Evolutionary conservation across 2,797 vertebrate species (phyloP), one percentile per base, ranked within the genome.

Genomic region (Geotria australis): DNA sequence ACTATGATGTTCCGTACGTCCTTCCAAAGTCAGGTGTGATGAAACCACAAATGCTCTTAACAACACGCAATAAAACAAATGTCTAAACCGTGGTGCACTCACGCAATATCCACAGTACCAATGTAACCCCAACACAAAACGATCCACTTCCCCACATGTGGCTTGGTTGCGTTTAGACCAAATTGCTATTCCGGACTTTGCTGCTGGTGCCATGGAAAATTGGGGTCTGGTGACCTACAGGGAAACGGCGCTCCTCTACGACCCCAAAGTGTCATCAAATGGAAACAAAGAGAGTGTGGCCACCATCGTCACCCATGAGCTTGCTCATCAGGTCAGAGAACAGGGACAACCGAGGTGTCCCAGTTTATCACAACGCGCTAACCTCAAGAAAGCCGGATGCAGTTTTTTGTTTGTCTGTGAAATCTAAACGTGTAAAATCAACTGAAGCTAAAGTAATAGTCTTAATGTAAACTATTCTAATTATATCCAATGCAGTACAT

Each of bases 291-390:
- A 73, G 59, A 1, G 1, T 1, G 65, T 76, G 12, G 48, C 64
- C 48, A 15, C 1, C 2, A 1, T 68, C 3, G 64, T 79, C 2
- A 69, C 75, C 57, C 77, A 76, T 57, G 73, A 75, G 49, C 60
- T 79, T 56, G 73, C 76, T n/a, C 75, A 79, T 61, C 75, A 79
- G 76, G 77, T 76, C n/a, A 55, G 51, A 57, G 24, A 57, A 15
- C 15, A 24, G 24, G 24, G 24, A 2, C 24, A 24, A 38, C 24
- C 24, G 4, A 24, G 24, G 4, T 5, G 2, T 13, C 14, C 24
- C 12, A 2, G 24, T 57, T 53, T 53, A 9, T 46, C 7, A 10
- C 38, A 13, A 10, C 2, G 47, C 14, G 11, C 14, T 47, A 7
- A 9, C 61, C 58, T 46, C 24, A 38, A 38, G 24, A 5, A 38